A percentile compares a stretch with the other conserved stretches of the same genome.
Conservation (phyloP, 2,113 vertebrate species). For the Toxostoma redivivum region DNA sequence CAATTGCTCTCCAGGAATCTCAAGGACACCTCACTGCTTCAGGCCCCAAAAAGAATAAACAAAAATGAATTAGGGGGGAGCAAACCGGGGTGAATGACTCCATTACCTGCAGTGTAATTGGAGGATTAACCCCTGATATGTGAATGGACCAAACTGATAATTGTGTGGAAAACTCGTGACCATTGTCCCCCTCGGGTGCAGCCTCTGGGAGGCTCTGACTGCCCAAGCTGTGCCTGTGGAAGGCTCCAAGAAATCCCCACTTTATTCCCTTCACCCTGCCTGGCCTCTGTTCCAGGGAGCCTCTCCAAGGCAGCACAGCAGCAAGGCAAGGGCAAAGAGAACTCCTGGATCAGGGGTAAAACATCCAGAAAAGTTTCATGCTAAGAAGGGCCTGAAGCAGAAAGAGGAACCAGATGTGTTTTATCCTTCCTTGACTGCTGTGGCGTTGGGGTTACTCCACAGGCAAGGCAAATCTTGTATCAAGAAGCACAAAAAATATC, state of each 20-base stretch:
- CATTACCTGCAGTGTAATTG: background rate
- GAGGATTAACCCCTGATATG: background rate
- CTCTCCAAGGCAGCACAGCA: background rate
- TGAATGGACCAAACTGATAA: background rate
- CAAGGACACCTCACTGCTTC: background rate
- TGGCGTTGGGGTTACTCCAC: background rate
- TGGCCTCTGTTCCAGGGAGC: background rate
- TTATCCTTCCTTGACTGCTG: background rate
- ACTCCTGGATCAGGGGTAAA: background rate
- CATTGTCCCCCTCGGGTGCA: background rate
- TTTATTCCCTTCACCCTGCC: background rate
- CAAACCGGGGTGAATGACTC: background rate
- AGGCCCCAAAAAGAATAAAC: accelerated
- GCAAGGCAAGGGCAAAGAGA: background rate
- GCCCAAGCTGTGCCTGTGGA: background rate
- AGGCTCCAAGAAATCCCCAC: background rate
- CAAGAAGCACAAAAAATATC: background rate
- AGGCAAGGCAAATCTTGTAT: background rate
- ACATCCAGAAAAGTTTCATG: background rate
- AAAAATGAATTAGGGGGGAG: background rate
- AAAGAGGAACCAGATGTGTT: background rate
- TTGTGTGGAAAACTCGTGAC: background rate
- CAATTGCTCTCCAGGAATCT: background rate
- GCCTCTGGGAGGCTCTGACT: background rate
- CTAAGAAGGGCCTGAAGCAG: background rate